Base-by-base conservation (phyloP, 2,888 invertebrate species). In the Lithophane semibrunnea region DNA sequence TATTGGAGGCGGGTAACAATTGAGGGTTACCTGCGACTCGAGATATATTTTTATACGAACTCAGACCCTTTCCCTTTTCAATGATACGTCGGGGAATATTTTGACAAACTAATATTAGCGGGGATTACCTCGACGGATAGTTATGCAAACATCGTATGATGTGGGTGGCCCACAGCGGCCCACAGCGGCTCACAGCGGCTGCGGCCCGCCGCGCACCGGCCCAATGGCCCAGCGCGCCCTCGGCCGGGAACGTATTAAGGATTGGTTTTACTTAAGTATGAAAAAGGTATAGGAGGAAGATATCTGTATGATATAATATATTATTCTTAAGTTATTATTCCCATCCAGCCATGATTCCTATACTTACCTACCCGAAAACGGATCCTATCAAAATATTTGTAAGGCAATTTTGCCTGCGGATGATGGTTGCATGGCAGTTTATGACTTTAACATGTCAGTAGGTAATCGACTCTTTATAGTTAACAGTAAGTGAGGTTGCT, bases 41-140 rank as follows among this genome's bases (percentile, higher is more conserved):
- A 70, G 82, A 86, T 85, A 86, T 84, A 79, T 84, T 83, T 74
- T 77, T 85, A 78, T 83, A 89, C 64, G 83, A 85, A 85, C 85
- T 88, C 75, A 63, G 79, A 83, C 82, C 89, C 79, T 86, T 86
- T 86, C 82, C 89, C 84, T 86, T 88, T 89, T 89, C 90, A 88
- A 88, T 89, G 90, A 89, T 89, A 90, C 83, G 87, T 86, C 80
- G 74, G 85, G 86, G 85, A 86, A 91, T 86, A 89, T 90, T 91
- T 88, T 90, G 90, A 90, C 90, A 89, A 90, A 91, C 90, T 92
- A 91, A 92, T 92, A 91, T 90, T 90, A 90, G 91, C 82, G 80
- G 79, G 82, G 86, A 89, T 88, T 86, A 86, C 88, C 74, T 82
- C 72, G 74, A 70, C 76, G 75, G 79, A 85, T 86, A 86, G 89